Conservation (phyloP, 2,797 vertebrate species). For the Falco concolor region DNA sequence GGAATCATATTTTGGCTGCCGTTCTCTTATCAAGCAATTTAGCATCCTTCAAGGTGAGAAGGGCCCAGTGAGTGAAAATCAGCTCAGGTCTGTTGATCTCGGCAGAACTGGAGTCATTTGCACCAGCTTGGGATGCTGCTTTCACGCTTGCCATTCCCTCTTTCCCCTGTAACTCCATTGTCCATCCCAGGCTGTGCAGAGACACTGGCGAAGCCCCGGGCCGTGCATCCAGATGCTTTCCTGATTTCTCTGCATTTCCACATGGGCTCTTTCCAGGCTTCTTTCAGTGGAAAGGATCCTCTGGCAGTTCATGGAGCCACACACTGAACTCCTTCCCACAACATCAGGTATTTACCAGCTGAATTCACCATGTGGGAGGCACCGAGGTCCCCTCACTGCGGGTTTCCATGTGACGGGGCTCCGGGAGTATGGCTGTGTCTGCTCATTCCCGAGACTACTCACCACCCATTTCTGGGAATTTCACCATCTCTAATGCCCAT, state of each 20-base stretch:
- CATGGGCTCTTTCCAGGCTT: neutral
- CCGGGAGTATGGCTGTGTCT: neutral
- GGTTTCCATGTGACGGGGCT: neutral
- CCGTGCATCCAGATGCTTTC: fast-evolving
- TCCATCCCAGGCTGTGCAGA: neutral
- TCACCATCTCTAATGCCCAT: neutral
- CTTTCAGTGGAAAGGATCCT: neutral
- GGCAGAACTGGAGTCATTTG: neutral
- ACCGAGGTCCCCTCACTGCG: neutral
- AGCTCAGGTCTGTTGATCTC: neutral
- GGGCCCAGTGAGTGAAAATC: neutral
- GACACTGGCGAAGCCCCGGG: neutral
- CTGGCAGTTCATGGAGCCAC: neutral
- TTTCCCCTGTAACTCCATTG: neutral
- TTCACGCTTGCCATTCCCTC: neutral
- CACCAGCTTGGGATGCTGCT: neutral
- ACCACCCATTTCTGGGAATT: neutral
- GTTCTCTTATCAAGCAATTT: neutral
- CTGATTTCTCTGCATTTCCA: neutral
- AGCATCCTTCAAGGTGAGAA: neutral
- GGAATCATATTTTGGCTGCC: neutral
- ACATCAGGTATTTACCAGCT: neutral
- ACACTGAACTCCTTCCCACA: neutral
- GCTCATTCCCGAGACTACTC: neutral
- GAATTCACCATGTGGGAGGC: neutral